Conservation (phyloP, 2,113 vertebrate species). For the Ceyx cyanopectus region DNA sequence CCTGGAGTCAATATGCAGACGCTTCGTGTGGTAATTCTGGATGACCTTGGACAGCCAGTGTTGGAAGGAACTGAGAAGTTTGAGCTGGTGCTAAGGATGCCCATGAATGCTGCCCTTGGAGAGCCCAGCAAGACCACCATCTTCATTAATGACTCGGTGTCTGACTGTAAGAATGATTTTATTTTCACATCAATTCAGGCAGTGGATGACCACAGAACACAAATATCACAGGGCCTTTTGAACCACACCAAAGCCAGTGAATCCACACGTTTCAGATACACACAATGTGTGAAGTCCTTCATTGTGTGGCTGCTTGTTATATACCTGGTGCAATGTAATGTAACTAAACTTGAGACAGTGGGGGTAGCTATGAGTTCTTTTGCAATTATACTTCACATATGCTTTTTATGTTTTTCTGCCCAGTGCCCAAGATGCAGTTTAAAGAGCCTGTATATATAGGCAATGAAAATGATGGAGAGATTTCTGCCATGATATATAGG, state of each 20-base stretch:
- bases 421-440: slow-evolving; percentile 95
- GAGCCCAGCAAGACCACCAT: slow-evolving; percentile 86
- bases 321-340: not conserved
- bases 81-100: slow-evolving; percentile 91
- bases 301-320: not conserved
- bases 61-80: slow-evolving; percentile 92
- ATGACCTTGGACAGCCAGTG: slow-evolving; percentile 91
- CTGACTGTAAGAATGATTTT: slow-evolving; percentile 85
- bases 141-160: slow-evolving; percentile 90
- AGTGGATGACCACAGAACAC: not conserved
- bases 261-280: not conserved
- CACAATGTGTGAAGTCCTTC: not conserved
- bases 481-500: slow-evolving; percentile 83
- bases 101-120: slow-evolving; percentile 88
- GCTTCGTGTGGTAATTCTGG: slow-evolving; percentile 85
- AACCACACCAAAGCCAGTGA: not conserved
- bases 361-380: not conserved
- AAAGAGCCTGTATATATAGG: slow-evolving; percentile 81
- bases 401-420: not conserved
- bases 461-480: slow-evolving; percentile 82
- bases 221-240: not conserved
- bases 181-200: not conserved
- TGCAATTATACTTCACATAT: not conserved
- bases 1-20: slow-evolving; percentile 92
- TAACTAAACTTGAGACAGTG: not conserved